phyloP scores from a whole-genome alignment of 2,797 vertebrate genomes.

The Peromyscus nudipes region DNA sequence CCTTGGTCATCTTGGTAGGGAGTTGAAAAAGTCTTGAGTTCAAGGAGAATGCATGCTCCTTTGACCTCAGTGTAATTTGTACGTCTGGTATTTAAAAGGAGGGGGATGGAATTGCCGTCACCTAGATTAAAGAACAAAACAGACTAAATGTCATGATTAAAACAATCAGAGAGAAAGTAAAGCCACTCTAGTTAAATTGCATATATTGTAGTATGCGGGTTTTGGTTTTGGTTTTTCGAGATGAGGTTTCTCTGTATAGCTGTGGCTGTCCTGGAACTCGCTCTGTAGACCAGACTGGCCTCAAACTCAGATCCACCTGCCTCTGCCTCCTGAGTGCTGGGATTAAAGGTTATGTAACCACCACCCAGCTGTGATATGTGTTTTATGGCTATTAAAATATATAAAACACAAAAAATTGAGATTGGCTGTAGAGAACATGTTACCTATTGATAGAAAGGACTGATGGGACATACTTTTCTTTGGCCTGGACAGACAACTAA shows the following conservation, averaged over 20 bases:
- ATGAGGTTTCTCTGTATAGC: neutral
- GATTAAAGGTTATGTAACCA: neutral
- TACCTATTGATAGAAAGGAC: neutral
- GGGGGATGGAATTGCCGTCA: neutral
- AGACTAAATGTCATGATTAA: conserved; percentile 40
- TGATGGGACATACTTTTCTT: neutral
- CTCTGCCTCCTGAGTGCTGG: neutral
- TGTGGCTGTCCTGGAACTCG: neutral
- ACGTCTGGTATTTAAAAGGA: neutral
- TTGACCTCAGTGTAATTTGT: neutral
- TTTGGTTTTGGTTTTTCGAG: neutral
- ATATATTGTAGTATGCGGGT: neutral
- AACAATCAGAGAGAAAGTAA: conserved; percentile 22
- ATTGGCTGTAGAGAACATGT: neutral
- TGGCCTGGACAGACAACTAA: conserved; percentile 18
- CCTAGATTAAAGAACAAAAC: conserved; percentile 23
- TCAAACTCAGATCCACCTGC: neutral
- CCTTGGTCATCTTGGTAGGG: neutral
- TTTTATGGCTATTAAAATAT: conserved; percentile 4
- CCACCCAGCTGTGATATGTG: neutral
- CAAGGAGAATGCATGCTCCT: neutral
- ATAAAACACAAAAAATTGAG: conserved; percentile 1
- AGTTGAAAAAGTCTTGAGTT: conserved; percentile 47
- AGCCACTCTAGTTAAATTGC: conserved; percentile 28
- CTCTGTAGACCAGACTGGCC: neutral